Base-by-base conservation (phyloP, 2,888 invertebrate species). In the Catocala nupta region DNA sequence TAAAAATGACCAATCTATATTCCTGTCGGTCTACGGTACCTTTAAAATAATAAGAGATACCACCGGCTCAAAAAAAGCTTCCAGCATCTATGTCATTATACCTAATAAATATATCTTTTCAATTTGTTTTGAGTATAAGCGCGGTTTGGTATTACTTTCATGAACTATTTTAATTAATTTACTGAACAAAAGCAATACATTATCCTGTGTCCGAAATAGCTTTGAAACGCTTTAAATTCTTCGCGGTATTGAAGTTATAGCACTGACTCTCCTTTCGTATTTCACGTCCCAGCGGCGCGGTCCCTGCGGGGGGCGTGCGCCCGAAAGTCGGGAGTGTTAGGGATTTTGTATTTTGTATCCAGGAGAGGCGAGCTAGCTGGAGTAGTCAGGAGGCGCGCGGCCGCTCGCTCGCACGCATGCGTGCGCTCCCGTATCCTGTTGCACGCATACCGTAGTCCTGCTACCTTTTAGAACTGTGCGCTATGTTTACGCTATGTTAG, bases 391-490 rank as follows among this genome's bases (percentile, higher is more conserved):
- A 86, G 75, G 78, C 86, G 89, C 80, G 82, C 88, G 90, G 82
- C 84, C 80, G 63, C 44, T 77, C 73, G 90, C 68, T 73, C 85
- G 87, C 90, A 91, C 91, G 92, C 88, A 90, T 91, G 91, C 88
- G 88, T 89, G 84, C 82, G 71, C 70, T 77, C 71, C 64, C 64
- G 66, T 71, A 76, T 84, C 87, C 86, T 87, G 87, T 89, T 89
- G 87, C 86, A 85, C 87, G 84, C 73, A 81, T 71, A 72, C 68
- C 77, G 75, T 71, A 59, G 64, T 70, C 63, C 65, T 43, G 54
- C 57, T 64, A 57, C 55, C 61, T 74, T 62, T 42, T 59, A 70
- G 68, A 54, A 58, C 63, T 61, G 60, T 67, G 59, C 63, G 59
- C 63, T 67, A 66, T 65, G 67, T 68, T 71, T 70, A 71, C 66